These are phyloP conservation scores for Tubulanus polymorphus DNA, from an alignment of 2,888 invertebrate genomes.

Conservation along the genomic window DNA sequence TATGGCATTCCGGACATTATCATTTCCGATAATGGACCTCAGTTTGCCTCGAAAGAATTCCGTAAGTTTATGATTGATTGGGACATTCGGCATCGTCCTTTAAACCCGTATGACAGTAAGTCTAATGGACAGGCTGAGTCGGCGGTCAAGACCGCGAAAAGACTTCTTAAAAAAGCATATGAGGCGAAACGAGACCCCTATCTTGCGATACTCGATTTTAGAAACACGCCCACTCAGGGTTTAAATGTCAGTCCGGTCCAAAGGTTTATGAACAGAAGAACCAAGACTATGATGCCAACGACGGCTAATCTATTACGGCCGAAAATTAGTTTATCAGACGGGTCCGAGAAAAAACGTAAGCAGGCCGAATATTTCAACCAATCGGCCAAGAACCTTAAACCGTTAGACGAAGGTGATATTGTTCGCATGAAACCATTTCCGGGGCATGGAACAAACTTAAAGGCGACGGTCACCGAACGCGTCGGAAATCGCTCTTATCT, in stretches of 20 bases:
- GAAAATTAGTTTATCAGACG: not conserved
- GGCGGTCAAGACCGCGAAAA: conserved; percentile 4
- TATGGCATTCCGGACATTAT: conserved; percentile 7
- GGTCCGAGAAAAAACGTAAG: not conserved
- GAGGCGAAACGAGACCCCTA: conserved; percentile 1
- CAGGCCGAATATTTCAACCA: conserved; percentile 5
- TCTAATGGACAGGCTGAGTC: conserved; percentile 9
- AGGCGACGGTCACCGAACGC: too few relatives aligned
- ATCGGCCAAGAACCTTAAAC: not conserved
- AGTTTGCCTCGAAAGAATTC: not conserved
- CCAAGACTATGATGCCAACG: conserved; percentile 5
- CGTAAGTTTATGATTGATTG: conserved; percentile 2
- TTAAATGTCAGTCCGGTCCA: conserved; percentile 6
- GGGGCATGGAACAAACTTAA: too few relatives aligned
- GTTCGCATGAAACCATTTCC: conserved; percentile 6
- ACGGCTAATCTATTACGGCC: not conserved
- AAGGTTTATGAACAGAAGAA: not conserved
- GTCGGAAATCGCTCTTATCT: too few relatives aligned
- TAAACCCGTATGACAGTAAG: conserved; percentile 2
- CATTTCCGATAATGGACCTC: conserved; percentile 1
- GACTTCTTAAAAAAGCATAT: not conserved
- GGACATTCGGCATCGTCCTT: not conserved
- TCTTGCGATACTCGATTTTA: conserved; percentile 1
- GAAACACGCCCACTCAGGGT: conserved; percentile 6
- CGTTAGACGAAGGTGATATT: conserved; percentile 3